Base-by-base conservation (phyloP, 2,797 vertebrate species). In the Florisuga fusca region DNA sequence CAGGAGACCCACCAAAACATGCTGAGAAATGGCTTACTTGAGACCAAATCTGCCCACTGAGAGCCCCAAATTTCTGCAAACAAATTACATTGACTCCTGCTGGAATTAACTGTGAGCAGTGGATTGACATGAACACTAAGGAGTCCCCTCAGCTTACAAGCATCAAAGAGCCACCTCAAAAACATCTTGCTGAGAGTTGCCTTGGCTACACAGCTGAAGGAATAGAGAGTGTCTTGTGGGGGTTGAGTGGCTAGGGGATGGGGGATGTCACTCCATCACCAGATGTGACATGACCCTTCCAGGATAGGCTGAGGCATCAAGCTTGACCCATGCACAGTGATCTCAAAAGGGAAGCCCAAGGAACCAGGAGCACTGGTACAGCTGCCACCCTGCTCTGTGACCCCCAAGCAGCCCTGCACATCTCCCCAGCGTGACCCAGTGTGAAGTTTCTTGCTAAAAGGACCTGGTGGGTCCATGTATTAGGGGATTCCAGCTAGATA, bases 371-470 rank as follows among this genome's bases (percentile, higher is more conserved):
- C 1, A 1, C 36, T 43, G 63, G 41, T 50, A 78, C 18, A 48
- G 58, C 64, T 63, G 48, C 15, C 33, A 23, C 13, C 12, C 53
- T 5, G 15, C 51, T 54, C 33, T 29, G 25, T 43, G 16, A 63
- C 48, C 29, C 9, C 34, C 4, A 2, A 20, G 33, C 21, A 63
- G 54, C n/a, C 43, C 43, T 34, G 3, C 15, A 25, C 12, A 22
- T 55, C 0, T 0, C 29, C 6, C 43, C 4, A 1, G 15, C 15
- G 29, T 75, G 31, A 74, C 9, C 14, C 2, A 3, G 33, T 6
- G 22, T 14, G 36, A 15, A 76, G 20, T 21, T 6, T 73, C 27
- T 62, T 0, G 1, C 21, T 76, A 46, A 58, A 57, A 29, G 33
- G 31, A 48, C 7, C 36, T 25, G 43, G 41, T 0, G 1, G 18